Base-by-base conservation (phyloP, 2,888 invertebrate species). In the Polietes domitor region DNA sequence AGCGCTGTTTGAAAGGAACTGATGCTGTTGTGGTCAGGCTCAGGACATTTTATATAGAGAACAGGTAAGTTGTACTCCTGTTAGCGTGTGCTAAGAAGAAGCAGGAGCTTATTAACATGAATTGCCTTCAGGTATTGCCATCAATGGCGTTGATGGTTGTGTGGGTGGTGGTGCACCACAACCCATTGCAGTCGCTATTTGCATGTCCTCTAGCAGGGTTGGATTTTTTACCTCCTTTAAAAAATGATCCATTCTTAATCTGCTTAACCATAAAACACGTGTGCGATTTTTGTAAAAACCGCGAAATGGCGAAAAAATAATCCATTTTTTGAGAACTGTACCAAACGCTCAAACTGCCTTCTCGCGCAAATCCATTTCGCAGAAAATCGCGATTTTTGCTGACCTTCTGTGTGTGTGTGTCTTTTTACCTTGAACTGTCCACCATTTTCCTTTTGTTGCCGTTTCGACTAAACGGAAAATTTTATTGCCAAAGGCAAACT, bases 171-270 rank as follows among this genome's bases (percentile, higher is more conserved):
- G 32, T 32, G 32, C n/a, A 32, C 32, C 4, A 7, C 7, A 7
- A 7, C 32, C 7, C 4, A 32, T 32, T 32, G 32, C 3, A 7
- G 32, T 32, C 32, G 32, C 32, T 32, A 32, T 5, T 32, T 7
- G 3, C 32, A 7, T 3, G 3, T 5, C 3, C 3, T 32, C 32
- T 32, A 5, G 32, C 32, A 7, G 4, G 32, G 32, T 32, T 32
- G 3, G 32, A 7, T 32, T 32, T 37, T 37, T 37, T 37, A 37
- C 37, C 37, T 37, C 37, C 37, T 37, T 37, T 12, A 37, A 37
- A 37, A 37, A 77, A 77, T 58, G 61, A 4, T 71, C 71, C 32
- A 47, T 71, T 77, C 26, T 28, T 47, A 72, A 50, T 50, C 55
- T 76, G 12, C 43, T 2, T 24, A 19, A 32, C 32, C 26, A 75